These are phyloP conservation scores for Pangasius macronema DNA, from an alignment of 2,797 vertebrate genomes.

Conservation along the genomic window DNA sequence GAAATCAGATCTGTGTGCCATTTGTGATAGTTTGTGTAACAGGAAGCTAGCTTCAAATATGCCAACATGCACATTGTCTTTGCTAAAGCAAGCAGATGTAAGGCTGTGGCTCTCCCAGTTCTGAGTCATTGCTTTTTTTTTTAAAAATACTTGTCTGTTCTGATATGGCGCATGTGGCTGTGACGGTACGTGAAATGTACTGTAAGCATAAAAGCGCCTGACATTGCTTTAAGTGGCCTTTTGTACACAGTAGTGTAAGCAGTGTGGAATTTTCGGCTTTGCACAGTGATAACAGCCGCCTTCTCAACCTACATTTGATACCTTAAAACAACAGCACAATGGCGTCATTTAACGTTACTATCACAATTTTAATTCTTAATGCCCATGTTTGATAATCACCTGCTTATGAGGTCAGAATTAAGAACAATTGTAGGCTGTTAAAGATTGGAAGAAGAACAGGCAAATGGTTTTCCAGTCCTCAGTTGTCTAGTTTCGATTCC, in stretches of 20 bases:
- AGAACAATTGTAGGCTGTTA: background rate
- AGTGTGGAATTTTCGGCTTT: background rate
- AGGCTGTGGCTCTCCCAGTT: background rate
- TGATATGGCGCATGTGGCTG: slow-evolving; percentile 15
- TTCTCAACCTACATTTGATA: background rate
- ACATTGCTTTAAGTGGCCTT: background rate
- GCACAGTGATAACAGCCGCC: background rate
- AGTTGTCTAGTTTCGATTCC: background rate
- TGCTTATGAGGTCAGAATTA: background rate
- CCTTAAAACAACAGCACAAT: background rate
- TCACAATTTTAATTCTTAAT: too few relatives aligned
- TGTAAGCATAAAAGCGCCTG: slow-evolving; percentile 5
- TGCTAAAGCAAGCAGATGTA: slow-evolving; percentile 1
- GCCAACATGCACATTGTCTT: background rate
- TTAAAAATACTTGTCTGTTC: background rate
- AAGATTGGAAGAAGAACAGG: background rate
- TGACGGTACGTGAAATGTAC: background rate
- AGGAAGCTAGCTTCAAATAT: background rate
- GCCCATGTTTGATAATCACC: too few relatives aligned
- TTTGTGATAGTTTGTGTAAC: background rate
- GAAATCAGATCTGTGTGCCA: background rate
- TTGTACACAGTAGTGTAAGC: slow-evolving; percentile 5
- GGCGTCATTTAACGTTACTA: background rate
- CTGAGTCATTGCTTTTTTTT: background rate
- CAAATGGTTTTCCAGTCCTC: background rate